These are phyloP conservation scores for Aurelia aurita DNA, from an alignment of 30 jellyfish, hydroid and myxozoan genomes.

Conservation along the genomic window DNA sequence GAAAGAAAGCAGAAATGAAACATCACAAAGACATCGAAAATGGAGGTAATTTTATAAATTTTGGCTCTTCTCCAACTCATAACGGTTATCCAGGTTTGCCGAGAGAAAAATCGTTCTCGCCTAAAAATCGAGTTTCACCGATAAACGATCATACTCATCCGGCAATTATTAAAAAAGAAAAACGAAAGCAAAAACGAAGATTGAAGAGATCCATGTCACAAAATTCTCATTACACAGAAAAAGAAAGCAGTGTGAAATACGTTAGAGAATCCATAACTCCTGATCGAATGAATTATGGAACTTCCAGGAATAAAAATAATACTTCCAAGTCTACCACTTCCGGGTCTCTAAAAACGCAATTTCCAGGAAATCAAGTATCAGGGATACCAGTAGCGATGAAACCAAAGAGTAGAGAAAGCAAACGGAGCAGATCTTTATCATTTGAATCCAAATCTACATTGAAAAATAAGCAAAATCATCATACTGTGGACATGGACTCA, in stretches of 20 bases:
- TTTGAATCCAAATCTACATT: neutral
- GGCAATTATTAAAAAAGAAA: constrained; percentile 31
- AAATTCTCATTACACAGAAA: too few relatives aligned
- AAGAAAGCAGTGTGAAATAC: too few relatives aligned
- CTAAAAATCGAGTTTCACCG: neutral
- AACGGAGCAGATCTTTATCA: neutral
- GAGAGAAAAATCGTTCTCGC: constrained; percentile 26
- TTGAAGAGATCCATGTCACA: too few relatives aligned
- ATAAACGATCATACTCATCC: constrained; percentile 10
- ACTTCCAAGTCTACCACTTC: too few relatives aligned
- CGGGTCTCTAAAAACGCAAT: too few relatives aligned
- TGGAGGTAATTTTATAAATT: neutral
- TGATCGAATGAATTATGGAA: too few relatives aligned
- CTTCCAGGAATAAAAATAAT: too few relatives aligned
- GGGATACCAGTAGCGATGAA: constrained; percentile 34
- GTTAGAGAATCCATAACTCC: too few relatives aligned
- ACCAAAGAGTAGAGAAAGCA: constrained; percentile 9
- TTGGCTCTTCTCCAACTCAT: constrained; percentile 10
- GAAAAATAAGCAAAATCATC: constrained; percentile 4
- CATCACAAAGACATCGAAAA: neutral
- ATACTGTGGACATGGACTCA: constrained; percentile 14
- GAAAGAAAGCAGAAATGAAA: neutral
- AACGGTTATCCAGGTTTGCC: neutral
- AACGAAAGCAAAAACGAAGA: neutral
- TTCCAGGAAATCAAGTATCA: constrained; percentile 3